These are phyloP conservation scores for Plagodis dolabraria DNA, from an alignment of 2,888 invertebrate genomes.

Conservation along the genomic window DNA sequence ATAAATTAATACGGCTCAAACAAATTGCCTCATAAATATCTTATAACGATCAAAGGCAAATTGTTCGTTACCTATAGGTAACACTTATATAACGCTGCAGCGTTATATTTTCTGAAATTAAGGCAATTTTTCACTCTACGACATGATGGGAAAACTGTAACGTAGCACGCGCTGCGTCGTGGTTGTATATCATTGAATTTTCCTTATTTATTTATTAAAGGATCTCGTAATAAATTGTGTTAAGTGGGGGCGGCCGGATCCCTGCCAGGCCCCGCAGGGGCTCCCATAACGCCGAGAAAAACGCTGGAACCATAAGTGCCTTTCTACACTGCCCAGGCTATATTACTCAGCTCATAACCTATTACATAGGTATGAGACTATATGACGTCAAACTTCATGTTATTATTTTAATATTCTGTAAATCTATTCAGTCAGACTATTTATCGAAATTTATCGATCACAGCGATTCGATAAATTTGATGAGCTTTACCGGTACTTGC, in stretches of 20 bases:
- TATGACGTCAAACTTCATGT: too few species aligned
- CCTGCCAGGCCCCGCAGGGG: conserved; percentile 77
- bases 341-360: conserved; percentile 55
- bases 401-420: too few species aligned
- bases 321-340: conserved; percentile 69
- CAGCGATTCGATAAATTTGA: too few species aligned
- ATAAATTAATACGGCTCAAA: too few species aligned
- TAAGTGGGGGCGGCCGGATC: conserved; percentile 81
- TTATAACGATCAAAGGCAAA: too few species aligned
- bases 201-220: conserved; percentile 84
- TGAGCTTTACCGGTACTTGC: too few species aligned
- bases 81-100: too few species aligned
- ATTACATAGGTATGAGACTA: too few species aligned
- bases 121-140: conserved; percentile 57
- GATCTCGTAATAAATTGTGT: conserved; percentile 82
- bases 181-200: conserved; percentile 82
- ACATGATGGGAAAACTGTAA: conserved; percentile 47
- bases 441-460: too few species aligned
- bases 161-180: conserved; percentile 57
- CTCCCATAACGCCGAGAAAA: conserved; percentile 79
- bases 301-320: conserved; percentile 78
- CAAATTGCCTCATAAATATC: neutral
- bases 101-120: conserved; percentile 51
- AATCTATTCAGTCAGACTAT: too few species aligned
- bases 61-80: too few species aligned